Conservation (phyloP, 2,113 vertebrate species). For the Aleadryas rufinucha region DNA sequence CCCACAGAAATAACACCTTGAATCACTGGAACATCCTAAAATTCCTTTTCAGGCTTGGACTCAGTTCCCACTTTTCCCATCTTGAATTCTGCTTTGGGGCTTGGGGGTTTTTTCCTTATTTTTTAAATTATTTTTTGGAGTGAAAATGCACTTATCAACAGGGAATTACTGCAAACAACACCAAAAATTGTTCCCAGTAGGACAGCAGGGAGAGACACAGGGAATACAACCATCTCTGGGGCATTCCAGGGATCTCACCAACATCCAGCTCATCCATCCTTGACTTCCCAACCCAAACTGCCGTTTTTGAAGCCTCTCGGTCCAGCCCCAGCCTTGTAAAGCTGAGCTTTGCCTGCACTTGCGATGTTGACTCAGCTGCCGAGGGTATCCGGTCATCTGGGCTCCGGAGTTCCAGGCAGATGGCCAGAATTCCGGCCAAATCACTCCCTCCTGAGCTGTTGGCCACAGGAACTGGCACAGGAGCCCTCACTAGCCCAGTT, state of each 20-base stretch:
- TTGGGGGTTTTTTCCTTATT: neutral
- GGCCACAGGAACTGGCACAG: neutral
- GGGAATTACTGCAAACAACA: neutral
- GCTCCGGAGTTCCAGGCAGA: neutral
- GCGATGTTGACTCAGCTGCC: conserved; percentile 32
- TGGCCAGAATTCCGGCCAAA: neutral
- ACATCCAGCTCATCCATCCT: neutral
- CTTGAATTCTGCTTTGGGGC: neutral
- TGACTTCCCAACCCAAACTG: neutral
- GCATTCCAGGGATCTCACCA: neutral
- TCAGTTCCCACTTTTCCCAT: neutral
- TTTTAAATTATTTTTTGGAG: no score
- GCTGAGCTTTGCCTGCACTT: neutral
- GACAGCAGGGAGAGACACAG: accelerated
- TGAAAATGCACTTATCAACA: neutral
- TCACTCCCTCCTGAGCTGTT: neutral
- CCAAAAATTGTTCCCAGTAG: accelerated
- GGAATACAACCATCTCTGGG: neutral
- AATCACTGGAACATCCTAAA: neutral
- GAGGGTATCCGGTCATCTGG: neutral
- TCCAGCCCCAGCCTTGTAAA: neutral
- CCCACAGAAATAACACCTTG: neutral
- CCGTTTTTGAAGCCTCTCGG: neutral
- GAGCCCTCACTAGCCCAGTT: neutral
- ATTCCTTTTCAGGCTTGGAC: neutral